Evolutionary conservation across 2,888 invertebrate species (phyloP).

Genomic region (Harpalus rubripes): DNA sequence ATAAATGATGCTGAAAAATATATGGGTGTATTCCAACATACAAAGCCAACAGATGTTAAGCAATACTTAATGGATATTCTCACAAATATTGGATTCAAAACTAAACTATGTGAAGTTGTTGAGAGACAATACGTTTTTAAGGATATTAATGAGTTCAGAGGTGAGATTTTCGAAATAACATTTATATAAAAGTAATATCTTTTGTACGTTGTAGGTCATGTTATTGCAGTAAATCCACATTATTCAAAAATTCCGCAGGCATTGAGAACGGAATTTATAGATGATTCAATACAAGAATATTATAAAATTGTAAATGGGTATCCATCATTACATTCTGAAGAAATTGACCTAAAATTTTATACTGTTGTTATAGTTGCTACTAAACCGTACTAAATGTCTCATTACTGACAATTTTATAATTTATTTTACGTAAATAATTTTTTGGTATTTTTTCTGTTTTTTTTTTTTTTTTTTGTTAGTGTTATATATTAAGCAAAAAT

Average conservation of each 20-base stretch:
- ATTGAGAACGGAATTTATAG: slow-evolving; percentile 81
- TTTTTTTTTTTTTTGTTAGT: too few species aligned
- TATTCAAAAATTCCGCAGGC: slow-evolving; percentile 75
- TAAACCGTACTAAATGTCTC: not conserved
- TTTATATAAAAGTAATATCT: too few species aligned
- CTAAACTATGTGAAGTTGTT: not conserved
- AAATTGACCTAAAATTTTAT: not conserved
- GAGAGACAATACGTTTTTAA: not conserved
- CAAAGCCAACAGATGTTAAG: not conserved
- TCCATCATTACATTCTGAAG: slow-evolving; percentile 72
- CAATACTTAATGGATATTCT: not conserved
- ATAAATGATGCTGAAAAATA: slow-evolving; percentile 74
- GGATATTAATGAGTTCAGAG: slow-evolving; percentile 76
- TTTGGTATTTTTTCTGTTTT: too few species aligned
- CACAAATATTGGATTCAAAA: slow-evolving; percentile 6
- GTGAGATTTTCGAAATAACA: slow-evolving; percentile 74
- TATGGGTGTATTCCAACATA: not conserved
- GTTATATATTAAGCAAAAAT: too few species aligned
- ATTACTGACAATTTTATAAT: too few species aligned
- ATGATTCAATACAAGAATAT: slow-evolving; percentile 80
- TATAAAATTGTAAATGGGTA: slow-evolving; percentile 77
- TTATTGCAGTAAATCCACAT: slow-evolving; percentile 48
- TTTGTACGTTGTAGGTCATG: slow-evolving; percentile 25
- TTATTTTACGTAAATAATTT: too few species aligned
- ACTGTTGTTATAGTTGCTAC: slow-evolving; percentile 3